Base-by-base conservation (phyloP, 2,888 invertebrate genomes). In the Cephus runcator region DNA sequence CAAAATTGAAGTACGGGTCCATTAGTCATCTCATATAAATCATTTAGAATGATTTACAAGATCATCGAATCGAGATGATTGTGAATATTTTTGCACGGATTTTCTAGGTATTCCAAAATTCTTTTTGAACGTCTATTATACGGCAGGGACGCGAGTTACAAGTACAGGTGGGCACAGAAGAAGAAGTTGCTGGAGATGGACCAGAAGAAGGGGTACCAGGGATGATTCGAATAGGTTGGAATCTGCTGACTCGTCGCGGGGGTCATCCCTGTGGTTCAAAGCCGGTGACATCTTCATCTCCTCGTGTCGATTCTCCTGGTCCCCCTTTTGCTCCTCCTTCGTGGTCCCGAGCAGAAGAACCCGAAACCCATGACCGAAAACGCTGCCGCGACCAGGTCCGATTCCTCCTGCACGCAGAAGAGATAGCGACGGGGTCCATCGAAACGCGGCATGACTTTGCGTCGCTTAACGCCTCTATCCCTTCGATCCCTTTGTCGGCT, bases 211-310 rank as follows among this genome's bases (percentile, higher is more conserved):
- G 40, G 40, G 40, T 56, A 56, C 56, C 23, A 9, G 56, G 56
- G 56, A 56, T 56, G 56, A 56, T 56, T 56, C 56, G 23, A 56
- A 56, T 56, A 23, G 15, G 77, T 79, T 78, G 87, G 88, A 89
- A 89, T 88, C 85, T 81, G 88, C 88, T 89, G 88, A 89, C 87
- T 88, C 87, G 87, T 82, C 84, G 74, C 81, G 79, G 80, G 80
- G 85, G 85, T 85, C 85, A 84, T 79, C 79, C 80, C 83, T 83
- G 83, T 83, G 81, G 83, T 81, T 81, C 82, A 81, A 81, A 82
- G 79, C 23, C 84, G 85, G 87, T 87, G 88, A 88, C 87, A 88
- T 86, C 87, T 87, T 86, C 85, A 87, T 86, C 84, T 77, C 81
- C 56, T 77, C 75, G 77, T 71, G 34, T 71, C 71, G 71, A 71